Percentiles rank a stretch among this genome's conserved stretches.
phyloP scores from a whole-genome alignment of 2,888 invertebrate genomes.

The Teleogryllus oceanicus region DNA sequence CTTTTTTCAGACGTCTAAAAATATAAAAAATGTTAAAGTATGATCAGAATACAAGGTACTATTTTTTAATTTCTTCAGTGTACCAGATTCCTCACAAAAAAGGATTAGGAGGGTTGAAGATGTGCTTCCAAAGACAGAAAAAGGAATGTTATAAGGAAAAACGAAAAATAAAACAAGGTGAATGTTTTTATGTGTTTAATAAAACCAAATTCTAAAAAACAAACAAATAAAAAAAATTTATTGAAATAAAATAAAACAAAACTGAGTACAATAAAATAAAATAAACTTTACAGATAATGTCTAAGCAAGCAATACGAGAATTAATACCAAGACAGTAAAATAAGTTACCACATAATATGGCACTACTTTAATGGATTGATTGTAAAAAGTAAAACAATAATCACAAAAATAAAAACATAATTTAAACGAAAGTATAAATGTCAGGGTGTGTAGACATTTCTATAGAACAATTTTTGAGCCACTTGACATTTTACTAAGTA shows the following conservation, averaged over 20 bases:
- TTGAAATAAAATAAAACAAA: not conserved
- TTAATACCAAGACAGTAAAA: no score
- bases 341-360: no score
- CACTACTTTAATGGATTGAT: no score
- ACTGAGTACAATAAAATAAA: not conserved
- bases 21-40: not conserved
- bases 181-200: not conserved
- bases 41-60: not conserved
- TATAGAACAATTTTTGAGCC: no score
- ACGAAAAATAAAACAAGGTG: not conserved
- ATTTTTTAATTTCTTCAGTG: not conserved
- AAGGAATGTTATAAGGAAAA: not conserved
- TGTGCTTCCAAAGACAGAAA: not conserved
- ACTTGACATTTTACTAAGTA: no score
- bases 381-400: no score
- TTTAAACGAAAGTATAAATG: no score
- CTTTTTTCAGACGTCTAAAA: not conserved
- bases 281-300: not conserved
- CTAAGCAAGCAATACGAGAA: no score
- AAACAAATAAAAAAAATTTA: not conserved
- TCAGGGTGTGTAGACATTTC: no score
- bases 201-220: not conserved
- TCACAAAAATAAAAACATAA: no score
- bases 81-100: not conserved
- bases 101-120: not conserved